phyloP scores from a whole-genome alignment of 1,140 invertebrate species.

The Drosophila azteca region DNA sequence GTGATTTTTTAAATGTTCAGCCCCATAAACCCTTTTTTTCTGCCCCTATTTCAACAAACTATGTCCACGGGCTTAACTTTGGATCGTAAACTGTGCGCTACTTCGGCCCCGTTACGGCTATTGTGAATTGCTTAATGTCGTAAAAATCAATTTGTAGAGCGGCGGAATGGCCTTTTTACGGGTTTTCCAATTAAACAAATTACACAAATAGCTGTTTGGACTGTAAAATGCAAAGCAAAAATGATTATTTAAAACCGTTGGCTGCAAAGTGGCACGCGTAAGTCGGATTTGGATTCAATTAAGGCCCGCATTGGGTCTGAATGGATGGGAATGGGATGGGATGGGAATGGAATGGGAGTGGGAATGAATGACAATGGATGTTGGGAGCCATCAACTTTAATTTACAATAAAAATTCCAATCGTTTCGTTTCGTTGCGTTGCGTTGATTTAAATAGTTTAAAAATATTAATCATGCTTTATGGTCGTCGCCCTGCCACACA shows the following conservation, averaged over 20 bases:
- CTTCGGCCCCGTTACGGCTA: constrained; percentile 46
- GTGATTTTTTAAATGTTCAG: no score
- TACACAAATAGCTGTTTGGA: constrained; percentile 60
- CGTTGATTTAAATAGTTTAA: constrained; percentile 74
- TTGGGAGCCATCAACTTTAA: constrained; percentile 57
- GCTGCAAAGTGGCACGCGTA: constrained; percentile 63
- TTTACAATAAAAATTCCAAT: constrained; percentile 63
- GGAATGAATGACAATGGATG: no score
- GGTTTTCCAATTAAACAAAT: constrained; percentile 82
- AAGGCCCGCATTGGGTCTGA: constrained; percentile 36
- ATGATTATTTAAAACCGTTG: constrained; percentile 49
- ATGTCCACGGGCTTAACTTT: constrained; percentile 52
- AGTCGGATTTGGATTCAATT: constrained; percentile 26
- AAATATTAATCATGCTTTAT: constrained; percentile 67
- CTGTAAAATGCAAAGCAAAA: constrained; percentile 36
- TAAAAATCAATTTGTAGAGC: constrained; percentile 70
- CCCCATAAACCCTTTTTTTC: no score
- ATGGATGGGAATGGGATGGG: no score
- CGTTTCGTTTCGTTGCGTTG: constrained; percentile 56
- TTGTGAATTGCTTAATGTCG: constrained; percentile 73
- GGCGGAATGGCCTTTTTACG: constrained; percentile 64
- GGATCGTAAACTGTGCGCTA: constrained; percentile 67
- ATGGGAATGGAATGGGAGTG: no score
- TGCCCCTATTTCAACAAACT: constrained; percentile 4
- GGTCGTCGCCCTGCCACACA: constrained; percentile 15